These are phyloP conservation scores for Microhierax caerulescens DNA, from an alignment of 2,797 vertebrate species.

Conservation along the genomic window DNA sequence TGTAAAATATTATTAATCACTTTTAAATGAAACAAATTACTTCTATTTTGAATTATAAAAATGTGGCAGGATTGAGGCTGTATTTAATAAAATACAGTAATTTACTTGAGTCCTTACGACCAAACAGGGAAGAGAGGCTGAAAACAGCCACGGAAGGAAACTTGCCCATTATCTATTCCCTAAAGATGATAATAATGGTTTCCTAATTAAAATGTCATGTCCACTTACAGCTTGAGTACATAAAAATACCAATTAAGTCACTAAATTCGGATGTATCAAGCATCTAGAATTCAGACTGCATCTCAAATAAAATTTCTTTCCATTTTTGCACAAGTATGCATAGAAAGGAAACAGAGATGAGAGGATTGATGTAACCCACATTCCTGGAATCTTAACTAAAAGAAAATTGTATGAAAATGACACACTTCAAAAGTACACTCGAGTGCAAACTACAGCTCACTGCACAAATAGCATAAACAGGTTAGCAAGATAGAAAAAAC, in stretches of 20 bases:
- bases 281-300: not conserved
- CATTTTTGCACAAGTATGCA: not conserved
- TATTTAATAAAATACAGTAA: not conserved
- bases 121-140: not conserved
- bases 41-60: not conserved
- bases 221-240: not conserved
- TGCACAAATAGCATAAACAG: fast-evolving
- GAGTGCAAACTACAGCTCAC: not conserved
- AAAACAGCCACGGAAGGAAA: not conserved
- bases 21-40: not conserved
- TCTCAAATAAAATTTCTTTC: not conserved
- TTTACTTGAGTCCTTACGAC: not conserved
- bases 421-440: not conserved
- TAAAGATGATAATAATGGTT: not conserved
- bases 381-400: not conserved
- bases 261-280: not conserved
- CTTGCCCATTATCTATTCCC: not conserved
- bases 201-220: not conserved
- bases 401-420: not conserved
- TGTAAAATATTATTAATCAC: not conserved
- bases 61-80: not conserved
- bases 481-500: not conserved
- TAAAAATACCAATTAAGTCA: not conserved
- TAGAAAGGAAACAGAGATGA: not conserved
- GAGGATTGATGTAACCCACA: not conserved